phyloP scores from a whole-genome alignment of 2,797 vertebrate genomes.

The Moxostoma hubbsi region DNA sequence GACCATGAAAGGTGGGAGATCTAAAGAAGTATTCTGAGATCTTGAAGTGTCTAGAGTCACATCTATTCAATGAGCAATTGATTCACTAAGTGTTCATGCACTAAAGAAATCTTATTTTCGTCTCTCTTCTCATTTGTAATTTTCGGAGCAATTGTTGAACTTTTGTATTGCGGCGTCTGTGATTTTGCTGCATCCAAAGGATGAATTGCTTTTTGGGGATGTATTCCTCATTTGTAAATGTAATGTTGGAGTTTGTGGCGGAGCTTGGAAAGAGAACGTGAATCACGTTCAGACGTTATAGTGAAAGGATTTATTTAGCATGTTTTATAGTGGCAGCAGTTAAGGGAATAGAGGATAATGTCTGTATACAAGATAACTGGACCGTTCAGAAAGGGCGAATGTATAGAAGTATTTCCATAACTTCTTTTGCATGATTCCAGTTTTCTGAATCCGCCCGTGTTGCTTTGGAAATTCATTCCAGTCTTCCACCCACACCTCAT shows the following conservation, averaged over 20 bases:
- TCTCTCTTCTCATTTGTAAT: not conserved
- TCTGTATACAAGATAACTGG: constrained; percentile 40
- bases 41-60: constrained; percentile 1
- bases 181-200: too few species aligned
- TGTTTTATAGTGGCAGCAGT: constrained; percentile 26
- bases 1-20: not conserved
- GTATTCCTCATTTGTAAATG: too few species aligned
- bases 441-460: constrained; percentile 35
- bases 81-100: constrained; percentile 23
- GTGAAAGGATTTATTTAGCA: constrained; percentile 6
- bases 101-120: not conserved
- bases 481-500: constrained; percentile 49
- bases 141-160: not conserved
- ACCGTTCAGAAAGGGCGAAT: constrained; percentile 33
- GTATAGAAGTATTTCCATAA: constrained; percentile 26
- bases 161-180: constrained; percentile 1
- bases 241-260: not conserved
- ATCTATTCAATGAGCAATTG: constrained; percentile 4
- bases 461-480: constrained; percentile 52
- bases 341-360: constrained; percentile 12
- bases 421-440: constrained; percentile 44
- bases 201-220: not conserved
- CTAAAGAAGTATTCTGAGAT: not conserved
- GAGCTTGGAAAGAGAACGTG: constrained; percentile 8
- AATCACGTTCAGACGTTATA: constrained; percentile 3